These are phyloP conservation scores for Salticus scenicus DNA, from an alignment of 2,888 invertebrate species.

Conservation along the genomic window DNA sequence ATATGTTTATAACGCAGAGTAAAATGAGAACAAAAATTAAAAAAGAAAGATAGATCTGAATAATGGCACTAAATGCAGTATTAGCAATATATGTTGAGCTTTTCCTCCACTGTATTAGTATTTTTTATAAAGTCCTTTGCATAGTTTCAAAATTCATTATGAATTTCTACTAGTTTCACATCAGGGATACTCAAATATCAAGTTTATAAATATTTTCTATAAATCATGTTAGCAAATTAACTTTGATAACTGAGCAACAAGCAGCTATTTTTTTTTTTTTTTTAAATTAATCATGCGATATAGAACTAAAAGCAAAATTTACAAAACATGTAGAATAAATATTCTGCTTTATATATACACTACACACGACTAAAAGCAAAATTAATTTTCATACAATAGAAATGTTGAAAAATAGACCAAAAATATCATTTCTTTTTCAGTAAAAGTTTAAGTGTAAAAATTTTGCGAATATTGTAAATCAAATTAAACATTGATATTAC, in stretches of 20 bases:
- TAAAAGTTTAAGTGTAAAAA: too few species aligned
- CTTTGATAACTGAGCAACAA: background rate
- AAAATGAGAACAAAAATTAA: slow-evolving; percentile 30
- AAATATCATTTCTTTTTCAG: too few species aligned
- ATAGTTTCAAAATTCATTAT: slow-evolving; percentile 28
- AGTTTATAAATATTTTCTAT: background rate
- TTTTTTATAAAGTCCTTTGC: slow-evolving; percentile 32
- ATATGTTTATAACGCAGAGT: slow-evolving; percentile 50
- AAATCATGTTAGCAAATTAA: background rate
- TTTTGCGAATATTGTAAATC: too few species aligned
- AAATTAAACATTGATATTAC: too few species aligned
- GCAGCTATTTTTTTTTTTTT: background rate
- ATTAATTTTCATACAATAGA: too few species aligned
- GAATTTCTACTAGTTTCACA: background rate
- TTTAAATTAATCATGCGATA: background rate
- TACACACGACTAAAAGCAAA: too few species aligned
- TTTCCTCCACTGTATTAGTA: slow-evolving; percentile 43
- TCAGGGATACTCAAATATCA: background rate
- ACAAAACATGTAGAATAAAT: background rate
- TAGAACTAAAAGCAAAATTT: background rate
- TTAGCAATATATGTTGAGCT: slow-evolving; percentile 57
- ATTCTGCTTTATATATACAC: background rate
- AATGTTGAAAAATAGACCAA: too few species aligned
- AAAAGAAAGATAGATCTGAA: slow-evolving; percentile 37
- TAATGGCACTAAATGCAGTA: slow-evolving; percentile 63